These are phyloP conservation scores for Carassius carassius DNA, from an alignment of 2,113 vertebrate genomes.

Conservation along the genomic window DNA sequence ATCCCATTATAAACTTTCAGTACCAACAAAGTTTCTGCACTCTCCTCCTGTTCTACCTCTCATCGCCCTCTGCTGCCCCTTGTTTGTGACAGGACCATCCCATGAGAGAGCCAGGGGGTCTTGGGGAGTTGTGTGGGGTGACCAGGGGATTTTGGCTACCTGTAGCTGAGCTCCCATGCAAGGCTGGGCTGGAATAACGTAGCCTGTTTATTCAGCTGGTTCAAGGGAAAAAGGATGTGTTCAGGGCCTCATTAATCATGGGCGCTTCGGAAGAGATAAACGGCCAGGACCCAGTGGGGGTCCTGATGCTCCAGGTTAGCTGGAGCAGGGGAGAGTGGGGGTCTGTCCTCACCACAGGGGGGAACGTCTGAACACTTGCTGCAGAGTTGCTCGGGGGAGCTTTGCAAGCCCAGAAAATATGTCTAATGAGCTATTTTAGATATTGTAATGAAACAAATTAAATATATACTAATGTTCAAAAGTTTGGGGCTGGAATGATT, in stretches of 20 bases:
- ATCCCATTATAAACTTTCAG: background rate
- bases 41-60: background rate
- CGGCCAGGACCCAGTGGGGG: conserved; percentile 74
- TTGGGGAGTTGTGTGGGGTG: conserved; percentile 43
- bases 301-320: conserved; percentile 47
- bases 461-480: background rate
- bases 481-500: background rate
- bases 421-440: background rate
- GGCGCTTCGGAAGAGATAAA: conserved; percentile 80
- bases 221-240: conserved; percentile 82
- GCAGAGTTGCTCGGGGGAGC: conserved; percentile 59
- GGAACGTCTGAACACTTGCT: conserved; percentile 73
- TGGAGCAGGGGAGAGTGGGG: conserved; percentile 58
- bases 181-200: conserved; percentile 61
- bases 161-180: conserved; percentile 61
- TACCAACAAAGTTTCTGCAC: background rate
- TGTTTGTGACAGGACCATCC: conserved; percentile 29
- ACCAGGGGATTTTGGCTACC: conserved; percentile 64
- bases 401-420: conserved; percentile 44
- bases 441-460: background rate
- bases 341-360: conserved; percentile 61
- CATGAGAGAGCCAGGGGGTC: conserved; percentile 27
- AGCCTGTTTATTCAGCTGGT: conserved; percentile 89
- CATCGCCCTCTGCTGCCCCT: conserved; percentile 39
- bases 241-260: conserved; percentile 88